Evolutionary conservation across 2,888 invertebrate genomes (phyloP).

Genomic region (Litoditis marina): DNA sequence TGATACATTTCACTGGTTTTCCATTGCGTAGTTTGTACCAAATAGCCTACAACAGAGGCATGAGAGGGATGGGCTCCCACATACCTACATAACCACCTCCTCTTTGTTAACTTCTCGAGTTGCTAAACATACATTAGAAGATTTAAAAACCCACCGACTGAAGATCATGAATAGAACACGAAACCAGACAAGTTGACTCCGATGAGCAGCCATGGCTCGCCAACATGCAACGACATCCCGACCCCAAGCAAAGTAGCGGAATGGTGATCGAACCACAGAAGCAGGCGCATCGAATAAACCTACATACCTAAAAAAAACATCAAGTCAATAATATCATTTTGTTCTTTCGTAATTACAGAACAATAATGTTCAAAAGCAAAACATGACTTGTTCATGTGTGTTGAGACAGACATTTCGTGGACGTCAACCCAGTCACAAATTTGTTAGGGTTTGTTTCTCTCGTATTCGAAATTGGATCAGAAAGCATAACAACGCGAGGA

Average conservation of each 20-base stretch:
- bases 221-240: slow-evolving; percentile 38
- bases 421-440: too few species aligned
- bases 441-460: too few species aligned
- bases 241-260: slow-evolving; percentile 56
- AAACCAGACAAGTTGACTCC: slow-evolving; percentile 93
- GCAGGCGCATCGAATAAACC: slow-evolving; percentile 62
- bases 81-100: too few species aligned
- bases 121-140: not conserved
- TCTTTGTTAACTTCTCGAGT: not conserved
- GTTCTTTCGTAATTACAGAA: not conserved
- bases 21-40: not conserved
- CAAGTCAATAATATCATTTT: not conserved
- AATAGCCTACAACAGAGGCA: too few species aligned
- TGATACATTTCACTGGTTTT: not conserved
- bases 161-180: slow-evolving; percentile 76
- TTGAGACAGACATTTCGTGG: not conserved
- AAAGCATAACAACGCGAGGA: too few species aligned
- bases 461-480: too few species aligned
- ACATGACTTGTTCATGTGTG: not conserved
- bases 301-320: slow-evolving; percentile 31
- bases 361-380: not conserved
- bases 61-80: too few species aligned
- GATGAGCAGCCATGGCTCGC: slow-evolving; percentile 65
- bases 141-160: slow-evolving; percentile 37
- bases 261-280: slow-evolving; percentile 50